Evolutionary conservation across 2,888 invertebrate species (phyloP).

Genomic region (Rhyacophila evoluta): DNA sequence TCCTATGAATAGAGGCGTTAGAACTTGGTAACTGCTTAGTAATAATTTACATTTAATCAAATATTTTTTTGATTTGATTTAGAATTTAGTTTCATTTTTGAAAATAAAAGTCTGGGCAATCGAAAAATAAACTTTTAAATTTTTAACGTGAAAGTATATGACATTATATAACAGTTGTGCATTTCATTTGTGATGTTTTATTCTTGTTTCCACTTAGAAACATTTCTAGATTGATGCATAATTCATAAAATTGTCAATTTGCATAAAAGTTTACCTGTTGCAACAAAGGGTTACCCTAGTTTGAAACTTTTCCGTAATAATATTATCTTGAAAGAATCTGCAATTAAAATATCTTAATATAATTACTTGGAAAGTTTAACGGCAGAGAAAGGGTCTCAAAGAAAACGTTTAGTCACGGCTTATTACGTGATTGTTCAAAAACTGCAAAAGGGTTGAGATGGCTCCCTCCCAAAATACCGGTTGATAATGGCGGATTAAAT

Average conservation of each 20-base stretch:
- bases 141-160: no score
- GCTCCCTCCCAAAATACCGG: conserved; percentile 32
- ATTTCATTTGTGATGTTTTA: no score
- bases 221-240: neutral
- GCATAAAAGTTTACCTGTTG: neutral
- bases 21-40: no score
- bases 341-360: conserved; percentile 55
- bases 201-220: no score
- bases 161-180: no score
- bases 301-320: conserved; percentile 45
- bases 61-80: no score
- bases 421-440: conserved; percentile 56
- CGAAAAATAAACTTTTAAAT: no score
- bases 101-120: no score
- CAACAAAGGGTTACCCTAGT: neutral
- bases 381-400: conserved; percentile 43
- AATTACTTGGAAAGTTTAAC: conserved; percentile 54
- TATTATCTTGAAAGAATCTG: conserved; percentile 50
- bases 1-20: no score
- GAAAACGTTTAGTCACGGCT: conserved; percentile 56
- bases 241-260: neutral
- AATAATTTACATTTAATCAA: no score
- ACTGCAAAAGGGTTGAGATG: conserved; percentile 51
- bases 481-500: conserved; percentile 61
- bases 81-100: no score